Base-by-base conservation (phyloP, 2,113 vertebrate genomes). In the Choloepus hoffmanni region DNA sequence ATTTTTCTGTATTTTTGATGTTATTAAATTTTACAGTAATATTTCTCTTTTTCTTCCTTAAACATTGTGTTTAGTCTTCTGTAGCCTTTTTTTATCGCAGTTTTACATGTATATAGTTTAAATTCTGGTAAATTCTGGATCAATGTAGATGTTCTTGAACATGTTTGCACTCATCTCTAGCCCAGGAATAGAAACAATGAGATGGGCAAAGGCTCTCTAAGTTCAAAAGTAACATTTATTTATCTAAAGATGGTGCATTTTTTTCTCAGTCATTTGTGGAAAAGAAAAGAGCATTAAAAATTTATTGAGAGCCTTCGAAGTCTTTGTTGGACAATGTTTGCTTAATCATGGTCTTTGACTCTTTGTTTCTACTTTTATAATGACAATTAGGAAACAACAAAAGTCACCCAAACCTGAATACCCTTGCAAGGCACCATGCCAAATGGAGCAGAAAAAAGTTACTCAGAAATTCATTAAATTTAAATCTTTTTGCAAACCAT, bases 381-480 rank as follows among this genome's bases (percentile, higher is more conserved):
- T 62, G 26, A 60, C 60, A 90, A 68, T 90, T 86, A 90, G 36
- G 82, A 90, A 30, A 50, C 60, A 85, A 63, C 13, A 73, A 63
- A 85, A 65, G 18, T 43, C 13, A n/a, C 33, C 9, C 70, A 63
- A 63, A 67, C 77, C 60, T 60, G 48, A 74, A 26, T 88, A 53
- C 8, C 26, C 40, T 26, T 68, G 14, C 55, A 91, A 88, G 48
- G 88, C 72, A 79, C 33, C 48, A 79, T 74, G 83, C 63, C 67
- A 95, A 92, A 85, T 68, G 50, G 23, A 65, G 28, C 50, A 62
- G 84, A 48, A 90, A 82, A 65, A 93, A 40, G 24, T 95, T 92
- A 40, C 40, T 62, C 50, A 74, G 63, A 92, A 94, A 62, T 89
- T 95, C 79, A 79, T 88, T 94, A 96, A 86, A 85, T 65, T 77